Evolutionary conservation across 2,888 invertebrate species (phyloP).

Genomic region (Euplagia quadripunctaria): DNA sequence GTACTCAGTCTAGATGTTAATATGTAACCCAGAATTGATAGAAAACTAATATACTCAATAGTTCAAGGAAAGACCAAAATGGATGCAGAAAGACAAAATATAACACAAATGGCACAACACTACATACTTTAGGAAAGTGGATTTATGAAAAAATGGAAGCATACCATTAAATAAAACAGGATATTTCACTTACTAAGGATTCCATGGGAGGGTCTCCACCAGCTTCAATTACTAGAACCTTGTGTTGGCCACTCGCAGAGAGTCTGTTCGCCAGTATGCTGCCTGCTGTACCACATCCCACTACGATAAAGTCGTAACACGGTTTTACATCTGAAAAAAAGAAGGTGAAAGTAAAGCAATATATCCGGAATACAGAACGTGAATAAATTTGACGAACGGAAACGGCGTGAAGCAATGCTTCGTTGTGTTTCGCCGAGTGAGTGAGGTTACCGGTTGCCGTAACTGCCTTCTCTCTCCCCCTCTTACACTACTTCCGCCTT

Average conservation of each 20-base stretch:
- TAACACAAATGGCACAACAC: not conserved
- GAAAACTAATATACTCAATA: too few relatives aligned
- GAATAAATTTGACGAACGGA: constrained; percentile 12
- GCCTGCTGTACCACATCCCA: constrained; percentile 59
- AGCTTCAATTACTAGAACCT: constrained; percentile 55
- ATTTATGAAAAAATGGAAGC: not conserved
- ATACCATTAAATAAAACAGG: not conserved
- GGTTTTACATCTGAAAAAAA: constrained; percentile 33
- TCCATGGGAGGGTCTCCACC: constrained; percentile 57
- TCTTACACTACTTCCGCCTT: too few relatives aligned
- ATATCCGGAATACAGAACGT: too few relatives aligned
- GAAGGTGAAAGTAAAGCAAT: not conserved
- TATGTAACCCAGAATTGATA: too few relatives aligned
- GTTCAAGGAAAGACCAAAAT: not conserved
- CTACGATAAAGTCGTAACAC: constrained; percentile 54
- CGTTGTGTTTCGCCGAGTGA: too few relatives aligned
- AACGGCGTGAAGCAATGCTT: too few relatives aligned
- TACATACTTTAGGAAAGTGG: not conserved
- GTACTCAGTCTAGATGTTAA: too few relatives aligned
- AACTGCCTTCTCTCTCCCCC: too few relatives aligned
- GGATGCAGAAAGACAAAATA: not conserved
- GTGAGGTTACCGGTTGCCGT: too few relatives aligned
- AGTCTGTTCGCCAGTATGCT: constrained; percentile 55
- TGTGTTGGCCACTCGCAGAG: constrained; percentile 38
- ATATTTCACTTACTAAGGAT: constrained; percentile 49